Conservation (phyloP, 2,888 invertebrate species). For the Pheosia tremula region DNA sequence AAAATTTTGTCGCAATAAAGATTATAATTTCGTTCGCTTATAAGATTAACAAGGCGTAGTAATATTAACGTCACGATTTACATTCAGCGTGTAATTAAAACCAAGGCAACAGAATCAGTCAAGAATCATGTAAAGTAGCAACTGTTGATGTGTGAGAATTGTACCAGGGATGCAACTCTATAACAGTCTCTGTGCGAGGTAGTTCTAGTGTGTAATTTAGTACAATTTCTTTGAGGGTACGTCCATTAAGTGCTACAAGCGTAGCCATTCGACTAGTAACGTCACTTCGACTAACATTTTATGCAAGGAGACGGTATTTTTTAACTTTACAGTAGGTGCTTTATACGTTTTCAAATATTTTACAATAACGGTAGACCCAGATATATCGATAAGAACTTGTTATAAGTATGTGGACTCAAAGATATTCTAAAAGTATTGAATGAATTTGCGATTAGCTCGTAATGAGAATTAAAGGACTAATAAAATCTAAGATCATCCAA, state of each 20-base stretch:
- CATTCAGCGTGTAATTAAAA: constrained; percentile 37
- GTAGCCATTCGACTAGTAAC: too few species aligned
- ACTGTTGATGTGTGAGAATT: neutral
- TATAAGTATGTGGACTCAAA: neutral
- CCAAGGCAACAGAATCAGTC: constrained; percentile 51
- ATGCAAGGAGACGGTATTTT: too few species aligned
- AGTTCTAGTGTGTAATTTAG: neutral
- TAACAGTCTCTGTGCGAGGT: neutral
- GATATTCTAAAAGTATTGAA: neutral
- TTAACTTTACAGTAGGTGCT: too few species aligned
- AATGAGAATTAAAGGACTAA: constrained; percentile 5
- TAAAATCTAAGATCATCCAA: constrained; percentile 8
- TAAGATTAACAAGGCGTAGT: constrained; percentile 61
- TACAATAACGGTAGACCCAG: too few species aligned
- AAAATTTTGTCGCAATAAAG: constrained; percentile 51
- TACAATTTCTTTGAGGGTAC: constrained; percentile 7
- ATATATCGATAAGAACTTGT: neutral
- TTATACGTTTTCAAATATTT: too few species aligned
- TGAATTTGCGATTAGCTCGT: constrained; percentile 2
- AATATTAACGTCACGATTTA: constrained; percentile 34
- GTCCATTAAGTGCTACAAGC: neutral
- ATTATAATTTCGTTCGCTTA: constrained; percentile 49
- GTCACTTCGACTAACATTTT: too few species aligned
- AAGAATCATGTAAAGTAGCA: constrained; percentile 36
- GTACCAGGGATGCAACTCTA: constrained; percentile 2